Evolutionary conservation across 2,888 invertebrate species (phyloP).

Genomic region (Drosophila cyrtoloma): DNA sequence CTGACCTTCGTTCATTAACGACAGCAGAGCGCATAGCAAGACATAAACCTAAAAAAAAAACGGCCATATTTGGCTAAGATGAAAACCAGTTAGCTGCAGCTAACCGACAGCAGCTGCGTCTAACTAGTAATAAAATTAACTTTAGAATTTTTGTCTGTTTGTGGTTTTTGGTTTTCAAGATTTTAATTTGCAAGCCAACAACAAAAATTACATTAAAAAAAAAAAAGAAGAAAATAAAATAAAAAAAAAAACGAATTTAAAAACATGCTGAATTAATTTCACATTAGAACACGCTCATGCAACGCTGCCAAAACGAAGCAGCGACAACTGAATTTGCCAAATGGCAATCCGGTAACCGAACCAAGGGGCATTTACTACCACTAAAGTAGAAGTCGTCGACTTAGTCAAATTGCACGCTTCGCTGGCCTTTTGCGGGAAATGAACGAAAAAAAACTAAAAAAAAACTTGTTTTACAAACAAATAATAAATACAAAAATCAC

Average conservation of each 20-base stretch:
- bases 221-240: constrained; percentile 19
- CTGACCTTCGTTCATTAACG: constrained; percentile 78
- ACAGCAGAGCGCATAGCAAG: constrained; percentile 63
- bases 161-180: constrained; percentile 42
- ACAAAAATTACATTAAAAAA: constrained; percentile 35
- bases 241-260: constrained; percentile 31
- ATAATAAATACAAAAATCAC: constrained; percentile 7
- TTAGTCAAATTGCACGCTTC: constrained; percentile 45
- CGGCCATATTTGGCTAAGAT: constrained; percentile 65
- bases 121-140: constrained; percentile 68
- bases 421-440: constrained; percentile 43
- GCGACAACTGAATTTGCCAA: constrained; percentile 31
- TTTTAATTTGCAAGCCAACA: constrained; percentile 44
- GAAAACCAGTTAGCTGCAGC: constrained; percentile 71
- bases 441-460: constrained; percentile 1
- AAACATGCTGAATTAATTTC: constrained; percentile 75
- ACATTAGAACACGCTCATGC: constrained; percentile 81
- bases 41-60: constrained; percentile 65
- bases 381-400: constrained; percentile 44
- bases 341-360: constrained; percentile 51
- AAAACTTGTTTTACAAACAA: constrained; percentile 48
- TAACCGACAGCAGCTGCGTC: constrained; percentile 50
- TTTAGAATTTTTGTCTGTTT: constrained; percentile 51
- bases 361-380: constrained; percentile 13
- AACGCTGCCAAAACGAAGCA: constrained; percentile 73